phyloP scores from a whole-genome alignment of 2,797 vertebrate species.

The Caiman crocodilus region DNA sequence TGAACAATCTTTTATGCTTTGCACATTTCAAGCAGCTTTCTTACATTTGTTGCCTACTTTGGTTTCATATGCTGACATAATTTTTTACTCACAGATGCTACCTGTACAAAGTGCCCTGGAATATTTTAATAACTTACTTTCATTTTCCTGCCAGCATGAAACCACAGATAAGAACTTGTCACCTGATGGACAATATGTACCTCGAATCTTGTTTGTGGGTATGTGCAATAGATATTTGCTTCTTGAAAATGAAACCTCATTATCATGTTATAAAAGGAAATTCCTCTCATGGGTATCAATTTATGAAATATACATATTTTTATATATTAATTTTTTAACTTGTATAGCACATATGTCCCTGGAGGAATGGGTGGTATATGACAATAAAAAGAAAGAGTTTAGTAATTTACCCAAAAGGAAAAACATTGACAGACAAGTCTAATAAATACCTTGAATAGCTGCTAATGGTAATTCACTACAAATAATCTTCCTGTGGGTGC shows the following conservation, averaged over 20 bases:
- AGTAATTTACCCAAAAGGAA: not conserved
- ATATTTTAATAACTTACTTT: conserved; percentile 10
- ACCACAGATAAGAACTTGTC: conserved; percentile 86
- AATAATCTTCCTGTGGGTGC: not conserved
- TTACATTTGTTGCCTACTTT: not conserved
- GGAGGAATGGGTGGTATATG: too few species aligned
- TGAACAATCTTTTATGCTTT: not conserved
- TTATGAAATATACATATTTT: not conserved
- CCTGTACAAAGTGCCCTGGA: not conserved
- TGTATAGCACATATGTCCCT: not conserved
- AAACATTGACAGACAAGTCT: not conserved
- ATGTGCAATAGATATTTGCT: conserved; percentile 36
- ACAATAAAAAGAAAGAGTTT: not conserved
- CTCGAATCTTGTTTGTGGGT: conserved; percentile 93
- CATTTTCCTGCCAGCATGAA: conserved; percentile 83
- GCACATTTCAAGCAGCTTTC: not conserved
- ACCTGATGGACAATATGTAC: conserved; percentile 90
- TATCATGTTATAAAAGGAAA: not conserved
- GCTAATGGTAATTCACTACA: not conserved
- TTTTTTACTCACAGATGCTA: not conserved
- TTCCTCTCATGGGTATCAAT: not conserved
- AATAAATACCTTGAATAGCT: not conserved
- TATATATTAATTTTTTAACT: not conserved
- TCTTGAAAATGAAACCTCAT: not conserved
- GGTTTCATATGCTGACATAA: not conserved